Base-by-base conservation (phyloP, 2,888 invertebrate species). In the Cephus runcator region DNA sequence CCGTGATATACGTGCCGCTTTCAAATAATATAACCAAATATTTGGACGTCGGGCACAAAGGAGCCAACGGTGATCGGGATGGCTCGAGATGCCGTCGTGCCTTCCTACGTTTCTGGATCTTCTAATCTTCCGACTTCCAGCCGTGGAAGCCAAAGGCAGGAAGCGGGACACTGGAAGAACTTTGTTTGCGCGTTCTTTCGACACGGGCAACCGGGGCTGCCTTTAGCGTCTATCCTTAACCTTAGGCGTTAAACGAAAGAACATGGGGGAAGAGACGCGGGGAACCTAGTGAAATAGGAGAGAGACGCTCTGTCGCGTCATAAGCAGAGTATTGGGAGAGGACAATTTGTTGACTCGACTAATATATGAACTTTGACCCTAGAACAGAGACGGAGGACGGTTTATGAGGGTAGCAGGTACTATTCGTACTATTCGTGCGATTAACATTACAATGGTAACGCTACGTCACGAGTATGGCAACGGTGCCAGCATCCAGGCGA, bases 21-120 rank as follows among this genome's bases (percentile, higher is more conserved):
- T 76, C 76, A 31, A 73, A 78, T 78, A 76, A 78, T 76, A 68
- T 75, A 78, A 78, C 78, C 73, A 78, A 78, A 78, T 78, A 78
- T 78, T 78, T 78, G 76, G 75, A 78, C 71, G 31, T 12, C 71
- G 3, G 31, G 76, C 40, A 78, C 76, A 78, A 78, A 77, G 77
- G 75, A 71, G 71, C 71, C 6, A 23, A 56, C 23, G 56, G 56
- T 9, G 56, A 23, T 56, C 56, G 9, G 23, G 56, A 23, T 9
- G 56, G 23, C 23, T 0, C 23, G 23, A 9, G 56, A 56, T 9
- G 56, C 56, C 56, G 9, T 23, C 23, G 9, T 9, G 56, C 23
- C 23, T 56, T 23, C 6, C 23, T 23, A 56, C 23, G 23, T 56
- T 23, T 23, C 23, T 56, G 23, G 23, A 56, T 23, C 56, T 23